phyloP scores from a whole-genome alignment of 2,113 vertebrate species.

The Triplophysa rosa region DNA sequence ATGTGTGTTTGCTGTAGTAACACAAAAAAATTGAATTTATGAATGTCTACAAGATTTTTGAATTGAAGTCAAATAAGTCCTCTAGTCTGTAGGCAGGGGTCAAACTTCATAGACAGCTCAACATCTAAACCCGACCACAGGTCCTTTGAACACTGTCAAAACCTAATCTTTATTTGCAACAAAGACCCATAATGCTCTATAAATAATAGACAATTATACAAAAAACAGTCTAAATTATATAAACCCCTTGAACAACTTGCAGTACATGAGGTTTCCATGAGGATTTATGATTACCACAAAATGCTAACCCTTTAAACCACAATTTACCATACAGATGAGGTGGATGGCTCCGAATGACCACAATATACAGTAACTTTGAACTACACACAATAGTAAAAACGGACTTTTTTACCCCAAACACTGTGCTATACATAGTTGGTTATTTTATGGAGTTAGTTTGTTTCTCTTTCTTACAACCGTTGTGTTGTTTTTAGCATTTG shows the following conservation, averaged over 20 bases:
- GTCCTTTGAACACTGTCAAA: neutral
- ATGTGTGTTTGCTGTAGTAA: neutral
- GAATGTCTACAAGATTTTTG: neutral
- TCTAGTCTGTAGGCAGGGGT: neutral
- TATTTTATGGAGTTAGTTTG: neutral
- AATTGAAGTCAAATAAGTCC: too few species aligned
- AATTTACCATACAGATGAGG: constrained; percentile 6
- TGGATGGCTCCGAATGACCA: neutral
- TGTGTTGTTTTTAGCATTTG: neutral
- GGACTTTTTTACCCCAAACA: too few species aligned
- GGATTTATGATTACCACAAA: constrained; percentile 72
- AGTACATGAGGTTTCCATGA: constrained; percentile 32
- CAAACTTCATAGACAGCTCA: neutral
- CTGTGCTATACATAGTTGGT: neutral
- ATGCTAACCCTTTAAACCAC: constrained; percentile 30
- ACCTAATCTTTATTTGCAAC: constrained; percentile 12
- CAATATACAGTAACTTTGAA: neutral
- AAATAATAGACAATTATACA: neutral
- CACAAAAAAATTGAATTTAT: neutral
- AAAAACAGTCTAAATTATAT: constrained; percentile 29
- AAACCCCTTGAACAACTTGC: constrained; percentile 38
- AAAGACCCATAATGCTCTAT: constrained; percentile 23
- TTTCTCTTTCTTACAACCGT: neutral
- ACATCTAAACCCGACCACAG: neutral
- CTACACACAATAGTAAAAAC: neutral